These are phyloP conservation scores for Saimiri boliviensis DNA, from an alignment of 2,113 vertebrate genomes.

Conservation along the genomic window DNA sequence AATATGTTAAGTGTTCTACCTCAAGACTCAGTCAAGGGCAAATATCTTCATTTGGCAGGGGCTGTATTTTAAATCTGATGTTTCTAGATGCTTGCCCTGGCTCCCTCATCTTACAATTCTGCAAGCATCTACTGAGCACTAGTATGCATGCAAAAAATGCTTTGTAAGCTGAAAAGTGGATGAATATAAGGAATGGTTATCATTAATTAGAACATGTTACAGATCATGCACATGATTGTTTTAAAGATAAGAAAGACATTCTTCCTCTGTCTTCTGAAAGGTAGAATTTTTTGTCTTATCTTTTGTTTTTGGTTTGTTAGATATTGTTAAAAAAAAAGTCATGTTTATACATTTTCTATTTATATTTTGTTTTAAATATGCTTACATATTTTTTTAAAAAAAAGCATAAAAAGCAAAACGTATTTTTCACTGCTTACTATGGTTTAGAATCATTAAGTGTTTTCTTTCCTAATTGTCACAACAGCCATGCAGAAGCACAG, in stretches of 20 bases:
- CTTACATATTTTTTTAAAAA: neutral
- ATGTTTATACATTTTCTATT: neutral
- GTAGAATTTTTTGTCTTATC: neutral
- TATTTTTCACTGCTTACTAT: neutral
- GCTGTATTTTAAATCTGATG: neutral
- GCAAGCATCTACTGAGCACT: neutral
- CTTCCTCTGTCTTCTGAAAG: neutral
- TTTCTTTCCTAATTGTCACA: neutral
- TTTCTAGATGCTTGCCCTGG: neutral
- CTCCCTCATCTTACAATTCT: neutral
- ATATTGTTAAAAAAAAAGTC: neutral
- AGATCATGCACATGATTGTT: neutral
- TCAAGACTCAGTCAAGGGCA: neutral
- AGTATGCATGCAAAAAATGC: fast-evolving
- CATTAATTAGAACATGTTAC: neutral
- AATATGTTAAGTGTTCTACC: neutral
- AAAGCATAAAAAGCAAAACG: neutral
- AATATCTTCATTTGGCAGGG: neutral
- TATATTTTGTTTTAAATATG: neutral
- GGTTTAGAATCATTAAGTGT: neutral
- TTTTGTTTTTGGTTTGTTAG: neutral
- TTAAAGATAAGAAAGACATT: neutral
- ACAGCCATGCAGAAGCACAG: neutral
- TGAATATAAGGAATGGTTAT: neutral
- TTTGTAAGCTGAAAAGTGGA: neutral